Base-by-base conservation (phyloP, 2,797 vertebrate genomes). In the Buceros bicornis region DNA sequence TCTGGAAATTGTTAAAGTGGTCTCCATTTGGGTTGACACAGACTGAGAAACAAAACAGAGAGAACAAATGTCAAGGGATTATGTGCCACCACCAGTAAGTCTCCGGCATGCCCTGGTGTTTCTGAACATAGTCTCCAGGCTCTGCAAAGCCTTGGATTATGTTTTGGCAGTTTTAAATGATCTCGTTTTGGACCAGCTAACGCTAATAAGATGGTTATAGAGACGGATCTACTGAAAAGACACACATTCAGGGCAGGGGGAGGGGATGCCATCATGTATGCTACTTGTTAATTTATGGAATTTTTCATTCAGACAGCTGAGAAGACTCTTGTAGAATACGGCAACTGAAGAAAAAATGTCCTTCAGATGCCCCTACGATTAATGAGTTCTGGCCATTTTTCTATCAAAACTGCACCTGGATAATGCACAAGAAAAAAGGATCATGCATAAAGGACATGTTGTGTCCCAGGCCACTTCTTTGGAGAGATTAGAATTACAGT, bases 1-100 rank as follows among this genome's bases (percentile, higher is more conserved):
- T 87, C 89, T 95, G 79, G 91, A 51, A 78, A 97, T 82, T 10
- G 67, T 93, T 61, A 94, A 56, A 65, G 64, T 5, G 0, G 97
- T 94, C 92, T 98, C 97, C 91, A 79, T 92, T 88, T 97, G 97
- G 6, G 83, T 81, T 3, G 97, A 91, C 64, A 94, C 93, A 56
- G 86, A 72, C 98, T 98, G 95, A 90, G 95, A 89, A 90, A 56
- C 25, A 92, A 97, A 88, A 50, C 43, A 83, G 67, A 86, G 31
- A 66, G 40, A 87, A 62, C 11, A 90, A 80, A 54, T 5, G 7
- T 73, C 29, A 91, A 40, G 53, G 56, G 78, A 61, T 83, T 51
- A 14, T 0, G 0, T 79, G 72, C 6, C 31, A 56, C 37, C 37
- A 42, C 8, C 31, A 29, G 45, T 29, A 70, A 62, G 22, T 40